These are phyloP conservation scores for Coleophora deauratella DNA, from an alignment of 2,888 invertebrate species.

Conservation along the genomic window DNA sequence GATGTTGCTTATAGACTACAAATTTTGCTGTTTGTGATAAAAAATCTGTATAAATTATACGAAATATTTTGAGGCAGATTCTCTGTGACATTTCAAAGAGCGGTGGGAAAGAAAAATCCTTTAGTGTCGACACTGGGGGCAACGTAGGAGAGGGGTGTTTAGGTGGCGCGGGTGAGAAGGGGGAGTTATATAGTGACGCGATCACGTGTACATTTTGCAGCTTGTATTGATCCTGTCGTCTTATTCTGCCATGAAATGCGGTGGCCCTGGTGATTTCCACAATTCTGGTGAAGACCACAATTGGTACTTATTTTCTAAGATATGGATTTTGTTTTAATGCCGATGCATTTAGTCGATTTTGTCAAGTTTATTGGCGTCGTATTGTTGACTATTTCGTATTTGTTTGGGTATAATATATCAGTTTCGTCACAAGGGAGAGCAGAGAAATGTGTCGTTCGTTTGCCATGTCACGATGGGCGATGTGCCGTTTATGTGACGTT, in stretches of 20 bases:
- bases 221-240: slow-evolving; percentile 67
- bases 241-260: slow-evolving; percentile 52
- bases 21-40: too few species aligned
- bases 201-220: slow-evolving; percentile 74
- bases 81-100: slow-evolving; percentile 29
- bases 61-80: neutral
- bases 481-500: slow-evolving; percentile 7
- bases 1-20: too few species aligned
- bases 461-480: slow-evolving; percentile 6
- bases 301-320: neutral
- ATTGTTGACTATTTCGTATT: neutral
- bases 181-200: slow-evolving; percentile 71
- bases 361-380: too few species aligned
- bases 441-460: too few species aligned
- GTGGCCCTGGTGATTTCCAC: slow-evolving; percentile 37
- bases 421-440: too few species aligned
- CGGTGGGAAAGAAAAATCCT: slow-evolving; percentile 47
- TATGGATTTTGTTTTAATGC: too few species aligned
- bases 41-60: too few species aligned
- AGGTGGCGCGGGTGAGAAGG: slow-evolving; percentile 58
- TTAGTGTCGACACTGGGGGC: slow-evolving; percentile 52
- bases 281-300: slow-evolving; percentile 3
- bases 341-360: too few species aligned
- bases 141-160: slow-evolving; percentile 51
- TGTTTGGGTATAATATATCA: too few species aligned